These are phyloP conservation scores for Luscinia megarhynchos DNA, from an alignment of 2,797 vertebrate genomes.

Conservation along the genomic window DNA sequence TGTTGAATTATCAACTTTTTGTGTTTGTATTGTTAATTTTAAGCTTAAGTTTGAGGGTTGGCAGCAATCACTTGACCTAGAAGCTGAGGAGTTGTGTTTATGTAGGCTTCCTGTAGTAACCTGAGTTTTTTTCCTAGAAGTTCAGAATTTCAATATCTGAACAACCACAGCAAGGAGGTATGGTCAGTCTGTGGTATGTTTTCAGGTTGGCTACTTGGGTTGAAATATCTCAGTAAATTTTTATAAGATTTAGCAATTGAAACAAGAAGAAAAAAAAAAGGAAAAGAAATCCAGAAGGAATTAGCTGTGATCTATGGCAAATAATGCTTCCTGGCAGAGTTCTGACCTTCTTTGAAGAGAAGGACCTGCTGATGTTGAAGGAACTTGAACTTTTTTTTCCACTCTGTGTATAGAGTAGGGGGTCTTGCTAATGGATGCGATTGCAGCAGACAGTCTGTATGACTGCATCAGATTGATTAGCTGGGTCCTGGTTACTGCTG, in stretches of 20 bases:
- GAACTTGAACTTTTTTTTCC: background rate
- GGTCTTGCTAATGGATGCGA: conserved; percentile 64
- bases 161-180: background rate
- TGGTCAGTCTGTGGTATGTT: background rate
- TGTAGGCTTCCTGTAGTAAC: background rate
- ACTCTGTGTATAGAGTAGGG: conserved; percentile 24
- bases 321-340: conserved; percentile 9
- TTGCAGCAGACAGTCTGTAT: conserved; percentile 22
- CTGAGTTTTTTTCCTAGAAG: background rate
- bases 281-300: background rate
- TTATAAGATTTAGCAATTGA: background rate
- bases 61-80: background rate
- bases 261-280: background rate
- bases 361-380: background rate
- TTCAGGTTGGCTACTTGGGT: background rate
- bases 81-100: background rate
- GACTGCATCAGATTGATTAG: conserved; percentile 67
- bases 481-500: conserved; percentile 58
- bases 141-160: background rate
- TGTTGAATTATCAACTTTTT: background rate
- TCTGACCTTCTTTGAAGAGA: conserved; percentile 30
- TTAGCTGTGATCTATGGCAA: background rate
- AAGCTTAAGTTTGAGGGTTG: background rate
- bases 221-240: background rate
- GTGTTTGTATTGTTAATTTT: background rate